Evolutionary conservation across 1,140 invertebrate genomes (phyloP).

Genomic region (Bombus impatiens): DNA sequence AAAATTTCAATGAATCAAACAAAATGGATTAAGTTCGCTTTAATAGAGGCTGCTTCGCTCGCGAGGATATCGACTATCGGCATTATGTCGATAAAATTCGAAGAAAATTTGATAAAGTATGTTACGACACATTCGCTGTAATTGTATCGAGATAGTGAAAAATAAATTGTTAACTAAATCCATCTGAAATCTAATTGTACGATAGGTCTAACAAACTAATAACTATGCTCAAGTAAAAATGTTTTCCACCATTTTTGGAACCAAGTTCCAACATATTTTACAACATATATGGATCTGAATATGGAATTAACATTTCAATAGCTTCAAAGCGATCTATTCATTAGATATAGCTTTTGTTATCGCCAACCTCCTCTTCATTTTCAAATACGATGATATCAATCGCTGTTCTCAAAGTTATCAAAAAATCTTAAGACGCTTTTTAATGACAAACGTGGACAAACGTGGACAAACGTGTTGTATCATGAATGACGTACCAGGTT

Average conservation of each 20-base stretch:
- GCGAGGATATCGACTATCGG: neutral
- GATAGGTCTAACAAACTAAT: neutral
- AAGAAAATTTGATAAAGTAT: neutral
- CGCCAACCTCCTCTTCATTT: neutral
- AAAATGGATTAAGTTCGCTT: neutral
- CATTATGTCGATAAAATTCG: neutral
- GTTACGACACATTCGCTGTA: neutral
- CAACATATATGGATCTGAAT: too few relatives aligned
- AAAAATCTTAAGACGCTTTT: neutral
- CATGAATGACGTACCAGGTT: constrained; percentile 1
- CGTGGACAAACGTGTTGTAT: neutral
- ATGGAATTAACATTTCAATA: neutral
- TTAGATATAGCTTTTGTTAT: neutral
- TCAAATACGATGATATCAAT: neutral
- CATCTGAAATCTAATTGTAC: neutral
- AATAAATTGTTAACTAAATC: neutral
- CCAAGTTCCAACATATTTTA: too few relatives aligned
- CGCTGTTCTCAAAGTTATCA: neutral
- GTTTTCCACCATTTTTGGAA: too few relatives aligned
- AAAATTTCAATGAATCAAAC: neutral
- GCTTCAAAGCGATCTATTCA: neutral
- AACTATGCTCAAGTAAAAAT: neutral
- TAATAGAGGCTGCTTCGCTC: too few relatives aligned
- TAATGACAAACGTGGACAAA: neutral
- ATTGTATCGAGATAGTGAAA: too few relatives aligned